Evolutionary conservation across 2,797 vertebrate genomes (phyloP).

Genomic region (Notolabrus celidotus): DNA sequence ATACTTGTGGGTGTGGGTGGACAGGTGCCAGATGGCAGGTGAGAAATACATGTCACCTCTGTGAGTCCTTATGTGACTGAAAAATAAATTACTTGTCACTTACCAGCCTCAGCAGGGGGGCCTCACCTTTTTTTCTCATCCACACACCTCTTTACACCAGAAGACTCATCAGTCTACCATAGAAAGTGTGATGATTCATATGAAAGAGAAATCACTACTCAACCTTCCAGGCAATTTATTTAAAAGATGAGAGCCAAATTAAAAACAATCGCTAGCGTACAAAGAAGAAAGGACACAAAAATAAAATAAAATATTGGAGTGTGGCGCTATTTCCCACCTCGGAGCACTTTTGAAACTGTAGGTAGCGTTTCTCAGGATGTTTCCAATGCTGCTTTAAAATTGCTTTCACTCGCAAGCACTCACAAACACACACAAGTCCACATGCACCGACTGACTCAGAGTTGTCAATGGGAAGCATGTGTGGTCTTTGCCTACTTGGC

Average conservation of each 20-base stretch:
- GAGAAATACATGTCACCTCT: constrained; percentile 39
- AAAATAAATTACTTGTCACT: constrained; percentile 50
- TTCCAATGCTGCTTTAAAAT: constrained; percentile 28
- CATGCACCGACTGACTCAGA: constrained; percentile 6
- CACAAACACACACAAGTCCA: neutral
- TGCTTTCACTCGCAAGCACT: neutral
- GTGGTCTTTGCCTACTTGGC: constrained; percentile 43
- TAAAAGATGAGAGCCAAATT: constrained; percentile 49
- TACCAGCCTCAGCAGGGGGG: constrained; percentile 3
- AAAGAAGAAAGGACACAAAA: constrained; percentile 27
- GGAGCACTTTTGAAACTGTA: constrained; percentile 37
- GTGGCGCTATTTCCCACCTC: constrained; percentile 35
- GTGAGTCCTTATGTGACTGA: constrained; percentile 39
- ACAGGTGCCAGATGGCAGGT: constrained; percentile 37
- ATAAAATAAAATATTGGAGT: constrained; percentile 45
- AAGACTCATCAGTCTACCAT: constrained; percentile 19
- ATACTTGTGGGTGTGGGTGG: constrained; percentile 17
- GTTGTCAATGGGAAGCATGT: constrained; percentile 39
- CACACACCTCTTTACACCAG: constrained; percentile 13
- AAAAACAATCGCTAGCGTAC: constrained; percentile 39
- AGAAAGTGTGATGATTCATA: constrained; percentile 43
- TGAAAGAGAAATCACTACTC: constrained; percentile 21
- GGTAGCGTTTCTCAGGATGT: constrained; percentile 31
- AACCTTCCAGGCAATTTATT: constrained; percentile 36
- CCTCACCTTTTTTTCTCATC: constrained; percentile 34